Evolutionary conservation across 2,113 vertebrate species (phyloP).

Genomic region (Montifringilla adamsi): DNA sequence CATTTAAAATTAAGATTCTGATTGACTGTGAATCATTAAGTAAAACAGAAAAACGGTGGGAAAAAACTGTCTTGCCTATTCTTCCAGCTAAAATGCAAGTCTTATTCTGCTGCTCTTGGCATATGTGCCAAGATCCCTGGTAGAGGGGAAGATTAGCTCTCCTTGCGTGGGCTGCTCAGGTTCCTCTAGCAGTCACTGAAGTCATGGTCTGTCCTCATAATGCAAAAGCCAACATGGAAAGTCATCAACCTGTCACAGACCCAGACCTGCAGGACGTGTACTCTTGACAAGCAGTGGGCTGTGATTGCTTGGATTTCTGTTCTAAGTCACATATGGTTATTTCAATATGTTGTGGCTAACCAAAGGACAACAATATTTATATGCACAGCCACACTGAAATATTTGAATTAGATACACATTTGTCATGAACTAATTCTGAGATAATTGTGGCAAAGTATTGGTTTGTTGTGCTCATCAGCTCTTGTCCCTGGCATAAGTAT

Average conservation of each 20-base stretch:
- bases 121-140: not conserved
- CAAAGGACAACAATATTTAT: not conserved
- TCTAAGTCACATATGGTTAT: not conserved
- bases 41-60: not conserved
- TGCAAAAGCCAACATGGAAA: not conserved
- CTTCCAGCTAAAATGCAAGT: not conserved
- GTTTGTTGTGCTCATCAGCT: not conserved
- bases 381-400: not conserved
- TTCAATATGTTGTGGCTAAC: not conserved
- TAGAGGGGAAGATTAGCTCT: not conserved
- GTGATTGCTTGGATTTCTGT: not conserved
- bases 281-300: not conserved
- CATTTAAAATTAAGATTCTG: not conserved
- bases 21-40: not conserved
- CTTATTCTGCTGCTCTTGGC: not conserved
- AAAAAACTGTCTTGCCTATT: not conserved
- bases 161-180: not conserved
- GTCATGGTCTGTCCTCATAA: fast-evolving
- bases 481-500: not conserved
- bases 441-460: not conserved
- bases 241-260: not conserved
- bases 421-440: not conserved
- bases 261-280: not conserved
- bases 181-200: not conserved
- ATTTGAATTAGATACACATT: not conserved